Base-by-base conservation (phyloP, 2,888 invertebrate species). In the Hipparchia semele region DNA sequence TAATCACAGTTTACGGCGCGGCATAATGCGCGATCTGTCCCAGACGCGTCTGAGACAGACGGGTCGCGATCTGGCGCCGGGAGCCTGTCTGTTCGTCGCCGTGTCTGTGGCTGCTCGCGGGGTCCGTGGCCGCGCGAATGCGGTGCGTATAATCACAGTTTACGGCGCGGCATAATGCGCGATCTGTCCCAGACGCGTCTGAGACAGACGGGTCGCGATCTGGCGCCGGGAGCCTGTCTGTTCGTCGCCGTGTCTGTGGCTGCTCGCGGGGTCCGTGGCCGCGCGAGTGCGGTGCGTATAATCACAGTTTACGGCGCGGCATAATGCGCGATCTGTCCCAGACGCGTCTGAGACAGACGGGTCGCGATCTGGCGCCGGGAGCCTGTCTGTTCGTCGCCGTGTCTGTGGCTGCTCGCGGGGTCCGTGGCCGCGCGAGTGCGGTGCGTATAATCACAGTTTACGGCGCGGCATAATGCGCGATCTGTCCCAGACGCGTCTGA, bases 1-100 rank as follows among this genome's bases (percentile, higher is more conserved):
- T 87, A 87, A 87, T 86, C 86, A 87, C 81, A 84, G 87, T 87
- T 87, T 87, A 87, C 86, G 83, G 79, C 75, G 82, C 81, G 86
- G 86, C 87, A 86, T 87, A 87, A 86, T 87, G 86, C 80, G 74
- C 73, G 71, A 81, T 80, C 80, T 79, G 79, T 79, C 80, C 80
- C 75, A 79, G 75, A 76, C 77, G 77, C 68, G 74, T 74, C 77
- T 59, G 23, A 39, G 39, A 39, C 39, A 39, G 39, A 39, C 39
- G 5, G 39, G 3, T 39, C 39, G 39, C 39, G 39, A 59, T 59
- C 33, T 59, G 33, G 33, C 23, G 10, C 59, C 23, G 13, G 54
- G 56, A 56, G 59, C 84, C 84, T 84, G 77, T 5, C 23, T 4
- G 0, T 76, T 10, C 6, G 10, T 51, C 10, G 23, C 59, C 0